Conservation (phyloP, 2,888 invertebrate species). For the Brachyptera putata region DNA sequence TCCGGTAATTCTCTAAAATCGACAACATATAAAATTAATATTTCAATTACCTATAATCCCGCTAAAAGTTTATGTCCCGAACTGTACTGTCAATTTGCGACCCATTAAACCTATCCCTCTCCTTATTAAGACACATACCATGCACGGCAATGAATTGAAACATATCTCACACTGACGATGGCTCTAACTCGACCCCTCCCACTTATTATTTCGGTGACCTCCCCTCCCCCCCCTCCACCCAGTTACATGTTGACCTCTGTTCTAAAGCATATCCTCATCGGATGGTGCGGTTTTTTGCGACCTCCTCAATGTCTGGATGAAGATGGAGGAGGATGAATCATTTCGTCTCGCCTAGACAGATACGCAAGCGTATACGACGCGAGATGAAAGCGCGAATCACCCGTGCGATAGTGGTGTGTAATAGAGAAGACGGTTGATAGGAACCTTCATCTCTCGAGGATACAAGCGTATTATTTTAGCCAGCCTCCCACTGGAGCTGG, state of each 20-base stretch:
- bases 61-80: not conserved
- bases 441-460: no score
- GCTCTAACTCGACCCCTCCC: not conserved
- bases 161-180: not conserved
- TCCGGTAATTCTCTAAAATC: no score
- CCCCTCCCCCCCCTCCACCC: not conserved
- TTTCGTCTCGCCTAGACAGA: not conserved
- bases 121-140: not conserved
- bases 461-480: not conserved
- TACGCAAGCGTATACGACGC: no score
- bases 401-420: no score
- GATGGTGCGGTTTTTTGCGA: constrained; percentile 5
- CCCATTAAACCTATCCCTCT: not conserved
- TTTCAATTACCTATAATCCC: no score
- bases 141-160: not conserved
- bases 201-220: constrained; percentile 13
- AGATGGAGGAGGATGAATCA: not conserved
- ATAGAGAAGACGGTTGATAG: no score
- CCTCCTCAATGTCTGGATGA: no score
- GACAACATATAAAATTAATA: no score
- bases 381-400: no score
- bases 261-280: not conserved
- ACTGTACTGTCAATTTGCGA: not conserved
- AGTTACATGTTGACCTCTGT: not conserved
- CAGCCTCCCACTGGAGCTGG: no score